These are phyloP conservation scores for Meriones unguiculatus DNA, from an alignment of 2,113 vertebrate genomes.

Conservation along the genomic window DNA sequence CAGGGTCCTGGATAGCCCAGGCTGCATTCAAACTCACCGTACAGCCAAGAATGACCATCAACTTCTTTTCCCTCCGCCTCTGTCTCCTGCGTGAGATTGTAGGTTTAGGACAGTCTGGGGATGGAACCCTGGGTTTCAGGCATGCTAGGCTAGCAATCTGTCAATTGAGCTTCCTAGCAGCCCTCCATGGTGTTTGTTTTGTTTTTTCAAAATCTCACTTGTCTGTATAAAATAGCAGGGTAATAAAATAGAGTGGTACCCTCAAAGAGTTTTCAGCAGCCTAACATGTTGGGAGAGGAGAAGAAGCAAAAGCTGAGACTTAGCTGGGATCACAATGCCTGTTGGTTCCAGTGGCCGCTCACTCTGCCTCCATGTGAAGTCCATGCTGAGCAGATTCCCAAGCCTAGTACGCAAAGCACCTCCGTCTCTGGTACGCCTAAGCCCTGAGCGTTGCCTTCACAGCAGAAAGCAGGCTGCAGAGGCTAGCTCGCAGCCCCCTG, in stretches of 20 bases:
- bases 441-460: neutral
- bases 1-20: neutral
- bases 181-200: neutral
- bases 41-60: neutral
- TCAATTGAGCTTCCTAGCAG: neutral
- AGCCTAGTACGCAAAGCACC: neutral
- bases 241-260: neutral
- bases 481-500: neutral
- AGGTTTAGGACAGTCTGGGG: neutral
- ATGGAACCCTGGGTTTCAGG: neutral
- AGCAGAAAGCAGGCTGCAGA: constrained; percentile 26
- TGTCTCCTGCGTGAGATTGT: neutral
- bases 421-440: constrained; percentile 24
- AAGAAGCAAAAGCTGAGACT: neutral
- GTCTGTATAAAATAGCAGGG: neutral
- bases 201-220: neutral
- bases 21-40: neutral
- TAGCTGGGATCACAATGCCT: neutral
- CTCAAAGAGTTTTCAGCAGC: neutral
- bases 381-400: neutral
- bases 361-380: neutral
- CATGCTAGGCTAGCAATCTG: neutral
- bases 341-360: neutral
- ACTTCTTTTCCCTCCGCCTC: neutral
- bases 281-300: neutral